These are phyloP conservation scores for Butastur rufipennis DNA, from an alignment of 2,113 vertebrate genomes.

Conservation along the genomic window DNA sequence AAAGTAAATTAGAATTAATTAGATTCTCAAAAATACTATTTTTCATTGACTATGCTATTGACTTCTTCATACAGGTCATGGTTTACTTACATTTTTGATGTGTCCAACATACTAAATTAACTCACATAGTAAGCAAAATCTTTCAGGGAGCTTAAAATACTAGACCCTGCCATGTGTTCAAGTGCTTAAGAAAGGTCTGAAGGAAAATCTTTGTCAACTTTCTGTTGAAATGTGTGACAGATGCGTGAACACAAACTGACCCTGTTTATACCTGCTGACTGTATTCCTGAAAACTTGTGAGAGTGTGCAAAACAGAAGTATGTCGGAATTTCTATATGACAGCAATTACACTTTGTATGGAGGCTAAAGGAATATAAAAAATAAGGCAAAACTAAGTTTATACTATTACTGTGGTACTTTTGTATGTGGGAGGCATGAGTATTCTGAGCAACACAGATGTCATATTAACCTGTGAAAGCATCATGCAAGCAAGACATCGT, in stretches of 20 bases:
- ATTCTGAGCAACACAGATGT: neutral
- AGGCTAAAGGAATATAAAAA: neutral
- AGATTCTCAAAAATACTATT: neutral
- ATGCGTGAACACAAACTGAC: neutral
- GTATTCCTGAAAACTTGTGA: neutral
- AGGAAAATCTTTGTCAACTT: neutral
- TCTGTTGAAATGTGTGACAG: neutral
- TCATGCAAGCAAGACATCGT: too few relatives aligned
- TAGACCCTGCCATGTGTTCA: neutral
- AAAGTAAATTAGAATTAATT: neutral
- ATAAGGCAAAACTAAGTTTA: neutral
- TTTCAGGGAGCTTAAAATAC: neutral
- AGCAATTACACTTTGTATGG: neutral
- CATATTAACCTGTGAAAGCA: neutral
- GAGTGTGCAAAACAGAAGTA: neutral
- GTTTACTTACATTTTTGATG: neutral
- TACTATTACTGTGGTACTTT: neutral
- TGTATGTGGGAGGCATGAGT: accelerated
- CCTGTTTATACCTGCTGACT: neutral
- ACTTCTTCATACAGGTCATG: neutral
- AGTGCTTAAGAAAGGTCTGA: neutral
- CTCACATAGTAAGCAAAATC: neutral
- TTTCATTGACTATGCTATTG: neutral
- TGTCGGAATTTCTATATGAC: neutral
- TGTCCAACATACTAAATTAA: neutral